phyloP scores from a whole-genome alignment of 2,113 vertebrate genomes.

The Thalassarche chlororhynchos region DNA sequence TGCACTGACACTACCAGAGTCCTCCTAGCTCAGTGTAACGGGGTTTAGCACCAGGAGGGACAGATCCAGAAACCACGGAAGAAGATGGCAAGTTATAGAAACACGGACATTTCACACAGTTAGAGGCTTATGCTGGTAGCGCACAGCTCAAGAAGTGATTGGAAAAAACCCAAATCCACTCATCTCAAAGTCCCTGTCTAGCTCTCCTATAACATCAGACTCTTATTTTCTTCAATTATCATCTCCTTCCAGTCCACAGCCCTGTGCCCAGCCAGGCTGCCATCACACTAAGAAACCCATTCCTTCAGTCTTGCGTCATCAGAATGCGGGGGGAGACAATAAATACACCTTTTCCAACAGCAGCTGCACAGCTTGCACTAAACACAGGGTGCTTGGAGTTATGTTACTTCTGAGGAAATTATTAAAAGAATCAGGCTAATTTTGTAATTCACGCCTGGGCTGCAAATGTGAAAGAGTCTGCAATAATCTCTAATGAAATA shows the following conservation, averaged over 20 bases:
- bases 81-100: neutral
- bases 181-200: neutral
- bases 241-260: neutral
- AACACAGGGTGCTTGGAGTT: neutral
- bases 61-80: neutral
- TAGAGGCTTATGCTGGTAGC: neutral
- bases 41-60: neutral
- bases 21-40: fast-evolving
- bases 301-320: neutral
- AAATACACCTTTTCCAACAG: neutral
- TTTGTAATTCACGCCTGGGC: slow-evolving; percentile 77
- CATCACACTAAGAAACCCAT: neutral
- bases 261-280: neutral
- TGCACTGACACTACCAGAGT: neutral
- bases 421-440: slow-evolving; percentile 68
- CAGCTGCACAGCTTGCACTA: slow-evolving; percentile 23
- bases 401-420: slow-evolving; percentile 45
- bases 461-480: slow-evolving; percentile 61
- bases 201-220: neutral
- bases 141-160: neutral
- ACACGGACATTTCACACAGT: neutral
- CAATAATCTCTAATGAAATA: slow-evolving; percentile 78
- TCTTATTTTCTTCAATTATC: neutral
- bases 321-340: neutral
- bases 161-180: neutral